A percentile compares a stretch with the other conserved stretches of the same genome.
Conservation (phyloP, 2,888 invertebrate genomes). For the Branchellion lobata region DNA sequence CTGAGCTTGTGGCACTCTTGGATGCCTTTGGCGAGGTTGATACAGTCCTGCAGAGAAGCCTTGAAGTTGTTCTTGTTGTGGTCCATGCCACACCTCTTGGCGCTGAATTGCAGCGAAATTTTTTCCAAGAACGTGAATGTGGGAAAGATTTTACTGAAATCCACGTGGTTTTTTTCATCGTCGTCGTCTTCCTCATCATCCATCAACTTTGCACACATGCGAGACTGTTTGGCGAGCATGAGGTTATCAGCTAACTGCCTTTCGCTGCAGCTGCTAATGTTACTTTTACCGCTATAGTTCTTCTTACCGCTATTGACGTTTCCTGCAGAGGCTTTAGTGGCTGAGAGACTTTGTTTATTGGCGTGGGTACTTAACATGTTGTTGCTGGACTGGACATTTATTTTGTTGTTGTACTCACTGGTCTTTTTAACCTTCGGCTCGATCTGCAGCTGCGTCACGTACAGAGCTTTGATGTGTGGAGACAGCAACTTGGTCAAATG, state of each 20-base stretch:
- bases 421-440: background rate
- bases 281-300: background rate
- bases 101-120: background rate
- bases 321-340: background rate
- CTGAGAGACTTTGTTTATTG: too few relatives aligned
- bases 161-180: background rate
- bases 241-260: background rate
- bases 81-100: background rate
- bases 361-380: too few relatives aligned
- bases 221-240: background rate
- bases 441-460: background rate
- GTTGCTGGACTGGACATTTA: too few relatives aligned
- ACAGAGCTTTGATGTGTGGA: background rate
- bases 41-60: background rate
- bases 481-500: background rate
- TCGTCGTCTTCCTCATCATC: background rate
- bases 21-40: background rate
- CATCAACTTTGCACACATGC: background rate
- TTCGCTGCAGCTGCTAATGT: background rate
- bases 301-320: too few relatives aligned
- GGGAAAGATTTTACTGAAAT: background rate
- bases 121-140: background rate
- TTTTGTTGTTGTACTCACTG: background rate
- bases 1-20: background rate
- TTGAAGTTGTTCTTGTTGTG: background rate